Percentiles rank a stretch among this genome's conserved stretches.
These are phyloP conservation scores for Hipposideros armiger DNA, from an alignment of 2,113 vertebrate species.

Conservation along the genomic window DNA sequence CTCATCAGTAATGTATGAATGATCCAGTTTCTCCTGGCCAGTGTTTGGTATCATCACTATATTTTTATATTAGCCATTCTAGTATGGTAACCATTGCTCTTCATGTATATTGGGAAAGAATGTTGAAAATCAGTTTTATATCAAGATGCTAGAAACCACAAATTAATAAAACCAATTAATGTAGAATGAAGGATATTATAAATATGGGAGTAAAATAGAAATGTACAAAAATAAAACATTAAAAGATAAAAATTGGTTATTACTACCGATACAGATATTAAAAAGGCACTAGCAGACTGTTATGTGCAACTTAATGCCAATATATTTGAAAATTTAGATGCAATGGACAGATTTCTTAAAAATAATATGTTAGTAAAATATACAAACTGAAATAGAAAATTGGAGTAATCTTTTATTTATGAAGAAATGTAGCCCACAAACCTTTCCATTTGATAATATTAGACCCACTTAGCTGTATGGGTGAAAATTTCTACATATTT, in stretches of 20 bases:
- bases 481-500: neutral
- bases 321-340: neutral
- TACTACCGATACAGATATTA: neutral
- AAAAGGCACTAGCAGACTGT: neutral
- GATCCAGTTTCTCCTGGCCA: neutral
- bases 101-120: neutral
- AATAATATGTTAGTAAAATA: neutral
- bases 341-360: neutral
- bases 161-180: neutral
- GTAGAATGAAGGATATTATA: neutral
- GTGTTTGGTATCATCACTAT: neutral
- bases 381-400: neutral
- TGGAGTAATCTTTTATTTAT: neutral
- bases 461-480: neutral
- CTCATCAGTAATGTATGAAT: neutral
- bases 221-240: neutral
- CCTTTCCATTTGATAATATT: neutral
- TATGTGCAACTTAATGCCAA: neutral
- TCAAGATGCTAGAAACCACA: neutral
- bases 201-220: neutral
- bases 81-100: neutral
- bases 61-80: neutral
- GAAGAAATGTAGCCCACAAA: neutral
- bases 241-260: neutral
- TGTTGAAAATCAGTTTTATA: neutral